Conservation (phyloP, 2,113 vertebrate species). For the Ranitomeya variabilis region DNA sequence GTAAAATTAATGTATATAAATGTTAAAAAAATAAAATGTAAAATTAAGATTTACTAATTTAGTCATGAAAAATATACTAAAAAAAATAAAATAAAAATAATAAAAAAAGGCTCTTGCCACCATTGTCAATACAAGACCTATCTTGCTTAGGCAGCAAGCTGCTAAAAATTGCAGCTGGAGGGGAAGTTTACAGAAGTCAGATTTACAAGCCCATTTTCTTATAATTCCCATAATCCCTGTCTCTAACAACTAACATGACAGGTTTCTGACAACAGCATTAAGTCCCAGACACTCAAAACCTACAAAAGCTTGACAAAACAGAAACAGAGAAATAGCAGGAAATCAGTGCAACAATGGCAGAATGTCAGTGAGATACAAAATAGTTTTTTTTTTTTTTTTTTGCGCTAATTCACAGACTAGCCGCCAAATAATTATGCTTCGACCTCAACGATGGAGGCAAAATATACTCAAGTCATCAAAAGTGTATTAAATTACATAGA, state of each 20-base stretch:
- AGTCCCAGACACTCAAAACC: slow-evolving; percentile 12
- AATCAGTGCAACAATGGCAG: slow-evolving; percentile 17
- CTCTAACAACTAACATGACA: slow-evolving; percentile 27
- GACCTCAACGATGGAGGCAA: background rate
- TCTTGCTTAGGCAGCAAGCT: background rate
- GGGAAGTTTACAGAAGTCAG: slow-evolving; percentile 4
- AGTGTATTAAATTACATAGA: background rate
- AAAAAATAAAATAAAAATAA: no score
- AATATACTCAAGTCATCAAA: background rate
- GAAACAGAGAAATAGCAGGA: slow-evolving; percentile 11
- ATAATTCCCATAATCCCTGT: slow-evolving; percentile 11
- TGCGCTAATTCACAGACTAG: background rate
- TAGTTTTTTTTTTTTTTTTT: background rate
- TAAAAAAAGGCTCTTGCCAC: no score
- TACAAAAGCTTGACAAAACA: slow-evolving; percentile 11
- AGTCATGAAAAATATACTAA: background rate
- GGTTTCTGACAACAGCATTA: slow-evolving; percentile 8
- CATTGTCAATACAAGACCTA: background rate
- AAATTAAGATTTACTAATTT: background rate
- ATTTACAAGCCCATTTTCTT: background rate
- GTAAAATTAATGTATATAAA: background rate
- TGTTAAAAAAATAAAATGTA: background rate
- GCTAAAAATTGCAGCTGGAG: background rate
- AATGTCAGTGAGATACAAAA: slow-evolving; percentile 6
- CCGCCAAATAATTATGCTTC: background rate